Evolutionary conservation across 2,888 invertebrate species (phyloP), one percentile per base, ranked within the genome.

Genomic region (Meiosimyza platycephala): DNA sequence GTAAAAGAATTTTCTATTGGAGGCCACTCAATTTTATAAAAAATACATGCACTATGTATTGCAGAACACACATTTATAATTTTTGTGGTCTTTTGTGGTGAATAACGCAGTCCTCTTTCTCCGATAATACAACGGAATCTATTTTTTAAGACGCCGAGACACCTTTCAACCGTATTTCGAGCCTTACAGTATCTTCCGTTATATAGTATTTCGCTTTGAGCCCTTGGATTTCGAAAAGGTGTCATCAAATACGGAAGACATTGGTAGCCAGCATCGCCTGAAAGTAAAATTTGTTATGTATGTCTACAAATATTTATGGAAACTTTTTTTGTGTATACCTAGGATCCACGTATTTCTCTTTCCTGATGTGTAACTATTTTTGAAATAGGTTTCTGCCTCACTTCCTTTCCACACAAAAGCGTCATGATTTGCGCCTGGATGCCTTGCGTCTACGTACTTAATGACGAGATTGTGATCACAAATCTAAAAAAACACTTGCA

Each of bases 11-110:
- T 59, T 7, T 7, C 12, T 22, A 28, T 22, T 22, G 22, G 22
- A 59, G 59, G 28, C 59, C 59, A 59, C 6, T 59, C 22, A 59
- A 22, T 59, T 28, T 59, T 59, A 12, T 18, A 59, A 12, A 16
- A 28, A 59, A 59, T 59, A 13, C 59, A 59, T 28, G 13, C 59
- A 22, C 4, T 59, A 59, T 59, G 18, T 28, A 59, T 59, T 4
- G 7, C 59, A 59, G 11, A 3, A 13, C 18, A 59, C 9, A 22
- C 59, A 11, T 22, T 59, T 11, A 59, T 6, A 59, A 59, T 18
- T 22, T 28, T 59, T 15, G 59, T 59, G 1, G 59, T 28, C 59
- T n/a, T n/a, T n/a, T n/a, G n/a, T n/a, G n/a, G n/a, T n/a, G n/a
- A n/a, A n/a, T n/a, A n/a, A n/a, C n/a, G n/a, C n/a, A n/a, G n/a